Evolutionary conservation across 2,797 vertebrate species (phyloP).

Genomic region (Calcarius lapponicus): DNA sequence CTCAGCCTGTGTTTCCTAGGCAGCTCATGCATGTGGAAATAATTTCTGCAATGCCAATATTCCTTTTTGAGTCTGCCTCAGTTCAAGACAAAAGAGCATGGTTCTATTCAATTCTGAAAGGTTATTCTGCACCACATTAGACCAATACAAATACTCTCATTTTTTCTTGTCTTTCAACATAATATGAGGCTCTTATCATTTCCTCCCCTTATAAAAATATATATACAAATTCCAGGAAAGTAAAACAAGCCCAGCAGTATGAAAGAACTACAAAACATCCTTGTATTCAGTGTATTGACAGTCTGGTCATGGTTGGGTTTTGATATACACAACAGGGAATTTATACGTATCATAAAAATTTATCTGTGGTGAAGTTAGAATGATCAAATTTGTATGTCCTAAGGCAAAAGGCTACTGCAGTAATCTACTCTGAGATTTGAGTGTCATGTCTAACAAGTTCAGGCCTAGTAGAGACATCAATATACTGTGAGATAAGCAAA

Average conservation of each 20-base stretch:
- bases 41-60: neutral
- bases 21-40: neutral
- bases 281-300: neutral
- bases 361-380: neutral
- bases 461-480: neutral
- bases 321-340: neutral
- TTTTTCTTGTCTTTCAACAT: neutral
- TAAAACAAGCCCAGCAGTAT: neutral
- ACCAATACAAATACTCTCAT: neutral
- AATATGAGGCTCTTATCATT: neutral
- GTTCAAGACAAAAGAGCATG: neutral
- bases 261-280: neutral
- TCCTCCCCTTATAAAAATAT: neutral
- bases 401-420: neutral
- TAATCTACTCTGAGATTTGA: neutral
- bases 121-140: neutral
- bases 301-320: neutral
- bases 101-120: neutral
- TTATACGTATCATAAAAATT: neutral
- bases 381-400: neutral
- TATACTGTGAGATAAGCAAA: neutral
- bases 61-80: neutral
- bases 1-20: neutral
- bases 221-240: neutral
- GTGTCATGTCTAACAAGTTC: neutral